phyloP scores from a whole-genome alignment of 1,140 invertebrate genomes.

The Tetramorium parvispinum region DNA sequence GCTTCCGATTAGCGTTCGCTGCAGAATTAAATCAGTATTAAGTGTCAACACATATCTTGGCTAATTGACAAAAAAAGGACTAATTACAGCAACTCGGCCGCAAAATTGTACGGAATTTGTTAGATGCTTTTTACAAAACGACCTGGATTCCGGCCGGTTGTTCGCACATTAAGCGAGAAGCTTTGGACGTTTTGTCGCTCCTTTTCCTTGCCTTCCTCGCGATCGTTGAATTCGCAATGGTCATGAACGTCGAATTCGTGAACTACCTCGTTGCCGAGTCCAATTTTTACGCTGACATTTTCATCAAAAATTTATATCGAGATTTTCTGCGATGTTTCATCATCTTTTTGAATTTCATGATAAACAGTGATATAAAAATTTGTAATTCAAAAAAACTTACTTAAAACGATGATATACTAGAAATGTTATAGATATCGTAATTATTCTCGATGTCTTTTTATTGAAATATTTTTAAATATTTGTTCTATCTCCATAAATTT shows the following conservation, averaged over 20 bases:
- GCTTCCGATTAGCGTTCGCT: constrained; percentile 65
- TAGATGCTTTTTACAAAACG: constrained; percentile 66
- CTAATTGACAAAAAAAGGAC: constrained; percentile 75
- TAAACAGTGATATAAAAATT: not conserved
- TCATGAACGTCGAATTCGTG: not conserved
- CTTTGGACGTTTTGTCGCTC: constrained; percentile 38
- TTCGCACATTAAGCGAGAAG: constrained; percentile 69
- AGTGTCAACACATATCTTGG: constrained; percentile 71
- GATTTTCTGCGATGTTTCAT: not conserved
- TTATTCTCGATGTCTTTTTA: not conserved
- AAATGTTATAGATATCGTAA: not conserved
- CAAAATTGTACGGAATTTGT: constrained; percentile 76
- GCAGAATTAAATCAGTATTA: constrained; percentile 76
- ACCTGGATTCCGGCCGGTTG: constrained; percentile 65
- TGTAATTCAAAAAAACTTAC: not conserved
- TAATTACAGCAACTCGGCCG: constrained; percentile 72
- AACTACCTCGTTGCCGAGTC: not conserved
- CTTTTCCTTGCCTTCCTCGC: constrained; percentile 60
- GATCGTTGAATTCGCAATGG: not conserved
- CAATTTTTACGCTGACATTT: constrained; percentile 30
- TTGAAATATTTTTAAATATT: too few species aligned
- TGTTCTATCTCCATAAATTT: too few species aligned
- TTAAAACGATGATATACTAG: too few species aligned
- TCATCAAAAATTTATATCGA: constrained; percentile 18
- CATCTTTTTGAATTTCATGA: not conserved